Evolutionary conservation across 1,140 invertebrate genomes (phyloP).

Genomic region (Brachionus asplanchnoidis): DNA sequence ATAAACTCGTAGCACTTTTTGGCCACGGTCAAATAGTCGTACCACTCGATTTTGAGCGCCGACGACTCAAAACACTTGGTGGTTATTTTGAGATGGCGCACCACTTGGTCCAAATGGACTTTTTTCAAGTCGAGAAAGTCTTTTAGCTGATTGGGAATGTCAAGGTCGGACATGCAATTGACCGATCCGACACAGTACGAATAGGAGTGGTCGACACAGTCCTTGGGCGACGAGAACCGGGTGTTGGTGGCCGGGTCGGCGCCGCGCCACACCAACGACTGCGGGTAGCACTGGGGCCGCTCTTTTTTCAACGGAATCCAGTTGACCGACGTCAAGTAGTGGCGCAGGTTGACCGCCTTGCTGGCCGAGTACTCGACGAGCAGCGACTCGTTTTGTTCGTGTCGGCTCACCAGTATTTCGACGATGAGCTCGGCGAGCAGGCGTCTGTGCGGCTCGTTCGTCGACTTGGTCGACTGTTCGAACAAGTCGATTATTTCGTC

Average conservation of each 20-base stretch:
- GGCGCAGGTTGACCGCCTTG: conserved; percentile 21
- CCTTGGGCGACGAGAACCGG: conserved; percentile 5
- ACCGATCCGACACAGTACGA: conserved; percentile 25
- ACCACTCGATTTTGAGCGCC: conserved; percentile 22
- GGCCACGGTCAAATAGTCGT: conserved; percentile 35
- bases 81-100: conserved; percentile 12
- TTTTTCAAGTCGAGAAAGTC: conserved; percentile 7
- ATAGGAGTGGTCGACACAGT: conserved; percentile 5
- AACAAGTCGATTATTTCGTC: conserved; percentile 42
- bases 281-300: conserved; percentile 12
- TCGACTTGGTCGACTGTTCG: neutral
- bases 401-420: neutral
- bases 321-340: neutral
- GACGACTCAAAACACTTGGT: neutral
- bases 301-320: conserved; percentile 36
- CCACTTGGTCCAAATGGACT: conserved; percentile 13
- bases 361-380: conserved; percentile 23
- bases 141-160: conserved; percentile 9
- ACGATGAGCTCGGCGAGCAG: conserved; percentile 32
- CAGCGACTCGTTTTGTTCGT: neutral
- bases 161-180: conserved; percentile 11
- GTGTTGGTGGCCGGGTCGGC: neutral
- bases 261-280: conserved; percentile 14
- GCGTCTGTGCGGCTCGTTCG: neutral
- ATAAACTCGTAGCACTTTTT: conserved; percentile 39